Conservation (phyloP, 2,113 vertebrate genomes). For the Pedetes capensis region DNA sequence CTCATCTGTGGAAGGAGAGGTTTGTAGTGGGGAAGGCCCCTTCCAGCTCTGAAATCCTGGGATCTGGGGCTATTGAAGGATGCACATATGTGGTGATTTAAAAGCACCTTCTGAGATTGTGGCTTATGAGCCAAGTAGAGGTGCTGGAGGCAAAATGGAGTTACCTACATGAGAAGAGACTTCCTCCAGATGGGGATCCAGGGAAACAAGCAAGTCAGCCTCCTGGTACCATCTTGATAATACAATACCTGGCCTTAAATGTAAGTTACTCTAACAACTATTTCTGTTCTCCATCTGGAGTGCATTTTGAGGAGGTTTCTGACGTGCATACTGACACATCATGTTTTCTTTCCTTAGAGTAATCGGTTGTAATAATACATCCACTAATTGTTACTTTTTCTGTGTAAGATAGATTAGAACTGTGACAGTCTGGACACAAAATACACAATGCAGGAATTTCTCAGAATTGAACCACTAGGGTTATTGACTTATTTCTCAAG, state of each 20-base stretch:
- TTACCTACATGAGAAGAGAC: neutral
- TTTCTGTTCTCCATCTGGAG: neutral
- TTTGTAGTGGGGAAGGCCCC: neutral
- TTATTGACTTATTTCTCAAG: conserved; percentile 45
- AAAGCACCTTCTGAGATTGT: neutral
- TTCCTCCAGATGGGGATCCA: neutral
- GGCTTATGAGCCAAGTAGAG: neutral
- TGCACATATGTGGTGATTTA: neutral
- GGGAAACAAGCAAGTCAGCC: neutral
- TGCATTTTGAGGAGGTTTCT: neutral
- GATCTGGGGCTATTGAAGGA: neutral
- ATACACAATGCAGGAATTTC: neutral
- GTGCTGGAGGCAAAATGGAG: neutral
- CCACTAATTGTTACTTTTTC: conserved; percentile 26
- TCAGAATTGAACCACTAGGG: neutral
- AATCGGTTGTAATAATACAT: neutral
- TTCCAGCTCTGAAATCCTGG: neutral
- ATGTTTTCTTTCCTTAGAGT: conserved; percentile 4
- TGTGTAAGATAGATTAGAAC: conserved; percentile 25
- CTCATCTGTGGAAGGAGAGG: neutral
- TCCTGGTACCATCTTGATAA: neutral
- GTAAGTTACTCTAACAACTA: neutral
- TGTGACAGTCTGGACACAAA: neutral
- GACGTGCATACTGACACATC: neutral
- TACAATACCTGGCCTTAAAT: neutral